Evolutionary conservation across 2,113 vertebrate species (phyloP).

Genomic region (Genyomyrus donnyi): DNA sequence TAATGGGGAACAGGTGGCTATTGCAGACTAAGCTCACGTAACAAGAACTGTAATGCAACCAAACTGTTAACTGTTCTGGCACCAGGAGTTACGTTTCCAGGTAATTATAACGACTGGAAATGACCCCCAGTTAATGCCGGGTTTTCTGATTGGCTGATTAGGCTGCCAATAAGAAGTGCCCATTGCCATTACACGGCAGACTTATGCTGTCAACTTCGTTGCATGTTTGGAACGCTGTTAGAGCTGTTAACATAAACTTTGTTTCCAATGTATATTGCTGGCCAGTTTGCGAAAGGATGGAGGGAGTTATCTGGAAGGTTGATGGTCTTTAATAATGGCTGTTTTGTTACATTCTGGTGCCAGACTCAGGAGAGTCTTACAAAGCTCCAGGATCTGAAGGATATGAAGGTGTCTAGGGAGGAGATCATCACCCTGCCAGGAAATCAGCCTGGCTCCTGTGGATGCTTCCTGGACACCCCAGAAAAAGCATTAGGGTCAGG

Average conservation of each 20-base stretch:
- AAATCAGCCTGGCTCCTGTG: neutral
- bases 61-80: conserved; percentile 6
- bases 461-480: neutral
- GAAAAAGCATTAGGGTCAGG: neutral
- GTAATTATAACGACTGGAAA: neutral
- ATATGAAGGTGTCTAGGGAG: neutral
- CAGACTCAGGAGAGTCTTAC: neutral
- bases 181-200: neutral
- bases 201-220: neutral
- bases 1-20: neutral
- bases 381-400: neutral
- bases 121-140: neutral
- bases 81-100: neutral
- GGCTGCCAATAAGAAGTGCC: neutral
- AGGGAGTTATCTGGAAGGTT: neutral
- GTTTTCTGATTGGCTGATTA: neutral
- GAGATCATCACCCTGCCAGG: neutral
- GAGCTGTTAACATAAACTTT: neutral
- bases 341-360: neutral
- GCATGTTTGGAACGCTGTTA: neutral
- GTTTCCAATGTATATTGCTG: neutral
- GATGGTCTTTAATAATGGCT: neutral
- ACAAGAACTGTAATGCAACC: neutral
- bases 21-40: neutral
- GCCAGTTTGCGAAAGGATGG: neutral